A percentile compares a stretch with the other conserved stretches of the same genome.
phyloP scores from a whole-genome alignment of 2,113 vertebrate species.

The Mesocricetus auratus region DNA sequence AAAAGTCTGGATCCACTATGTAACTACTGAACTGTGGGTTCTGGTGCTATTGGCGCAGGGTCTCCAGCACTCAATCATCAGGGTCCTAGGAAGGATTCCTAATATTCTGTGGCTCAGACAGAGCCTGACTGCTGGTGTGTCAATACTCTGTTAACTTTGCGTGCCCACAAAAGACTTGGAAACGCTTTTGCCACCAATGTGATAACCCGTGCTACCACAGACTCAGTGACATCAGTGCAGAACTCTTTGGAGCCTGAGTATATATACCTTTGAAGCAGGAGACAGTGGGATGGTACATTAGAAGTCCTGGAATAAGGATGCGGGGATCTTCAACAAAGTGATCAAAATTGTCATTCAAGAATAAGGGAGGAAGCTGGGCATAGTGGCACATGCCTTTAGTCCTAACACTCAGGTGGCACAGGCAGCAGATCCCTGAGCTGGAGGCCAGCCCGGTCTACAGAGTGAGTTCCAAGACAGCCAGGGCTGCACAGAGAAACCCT shows the following conservation, averaged over 20 bases:
- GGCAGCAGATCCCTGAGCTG: too few species aligned
- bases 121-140: not conserved
- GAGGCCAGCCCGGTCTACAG: too few species aligned
- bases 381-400: too few species aligned
- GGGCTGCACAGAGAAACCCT: too few species aligned
- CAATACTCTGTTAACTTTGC: not conserved
- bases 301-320: not conserved
- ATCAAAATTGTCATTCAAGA: not conserved
- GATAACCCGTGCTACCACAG: too few species aligned
- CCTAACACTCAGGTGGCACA: too few species aligned
- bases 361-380: not conserved
- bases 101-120: not conserved
- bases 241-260: too few species aligned
- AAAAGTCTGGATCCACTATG: not conserved
- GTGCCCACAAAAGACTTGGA: not conserved
- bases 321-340: not conserved
- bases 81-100: not conserved
- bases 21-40: not conserved
- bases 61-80: not conserved
- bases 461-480: too few species aligned
- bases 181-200: too few species aligned
- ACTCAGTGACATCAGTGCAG: too few species aligned
- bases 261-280: not conserved
- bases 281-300: not conserved
- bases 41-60: not conserved